Evolutionary conservation across 2,888 invertebrate genomes (phyloP).

Genomic region (Gerris lacustris): DNA sequence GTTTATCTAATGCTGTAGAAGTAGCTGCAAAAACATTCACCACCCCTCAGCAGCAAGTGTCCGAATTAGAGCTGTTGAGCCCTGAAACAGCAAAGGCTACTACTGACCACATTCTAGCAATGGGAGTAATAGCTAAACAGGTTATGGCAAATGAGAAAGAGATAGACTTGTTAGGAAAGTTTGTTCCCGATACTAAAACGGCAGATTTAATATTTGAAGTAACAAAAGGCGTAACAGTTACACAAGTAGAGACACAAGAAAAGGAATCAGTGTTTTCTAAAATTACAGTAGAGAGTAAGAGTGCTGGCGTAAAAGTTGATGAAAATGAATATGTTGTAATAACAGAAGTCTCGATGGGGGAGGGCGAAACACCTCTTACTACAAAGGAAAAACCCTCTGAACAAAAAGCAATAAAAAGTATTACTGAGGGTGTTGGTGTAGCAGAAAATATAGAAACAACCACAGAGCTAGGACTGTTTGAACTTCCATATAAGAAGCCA

Average conservation of each 20-base stretch:
- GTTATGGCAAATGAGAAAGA: conserved; percentile 35
- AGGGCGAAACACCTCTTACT: conserved; percentile 40
- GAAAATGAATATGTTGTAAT: conserved; percentile 38
- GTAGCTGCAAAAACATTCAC: conserved; percentile 43
- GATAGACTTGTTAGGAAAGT: conserved; percentile 34
- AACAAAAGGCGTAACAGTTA: conserved; percentile 27
- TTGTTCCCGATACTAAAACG: conserved; percentile 33
- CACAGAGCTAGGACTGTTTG: conserved; percentile 39
- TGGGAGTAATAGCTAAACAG: conserved; percentile 33
- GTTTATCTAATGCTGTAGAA: conserved; percentile 37
- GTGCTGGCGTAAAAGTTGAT: conserved; percentile 33
- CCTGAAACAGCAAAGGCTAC: conserved; percentile 36
- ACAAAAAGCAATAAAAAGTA: conserved; percentile 29
- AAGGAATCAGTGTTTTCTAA: conserved; percentile 33
- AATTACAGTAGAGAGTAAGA: conserved; percentile 25
- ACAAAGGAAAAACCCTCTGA: conserved; percentile 29
- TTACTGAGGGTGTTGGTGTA: conserved; percentile 39
- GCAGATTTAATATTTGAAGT: conserved; percentile 29
- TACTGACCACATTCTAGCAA: conserved; percentile 28
- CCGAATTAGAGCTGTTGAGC: conserved; percentile 37
- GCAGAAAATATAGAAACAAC: conserved; percentile 41
- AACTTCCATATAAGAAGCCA: conserved; percentile 38
- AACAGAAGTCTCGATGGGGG: conserved; percentile 30
- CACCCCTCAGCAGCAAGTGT: conserved; percentile 38
- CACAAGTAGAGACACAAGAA: conserved; percentile 34